A percentile compares a stretch with the other conserved stretches of the same genome.
These are phyloP conservation scores for Trachurus trachurus DNA, from an alignment of 2,797 vertebrate species.

Conservation along the genomic window DNA sequence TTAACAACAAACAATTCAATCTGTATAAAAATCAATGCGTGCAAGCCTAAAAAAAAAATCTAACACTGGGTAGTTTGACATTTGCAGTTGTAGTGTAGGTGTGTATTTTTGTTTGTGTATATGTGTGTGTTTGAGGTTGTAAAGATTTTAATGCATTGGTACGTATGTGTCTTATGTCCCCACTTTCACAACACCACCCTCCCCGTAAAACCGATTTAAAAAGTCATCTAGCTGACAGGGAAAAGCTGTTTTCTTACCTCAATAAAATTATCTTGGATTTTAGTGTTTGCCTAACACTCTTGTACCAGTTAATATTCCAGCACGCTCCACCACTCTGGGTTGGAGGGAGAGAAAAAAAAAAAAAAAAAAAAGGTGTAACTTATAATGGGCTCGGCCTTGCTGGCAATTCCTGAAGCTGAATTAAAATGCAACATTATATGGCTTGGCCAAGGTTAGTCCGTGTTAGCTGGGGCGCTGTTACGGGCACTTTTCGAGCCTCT, in stretches of 20 bases:
- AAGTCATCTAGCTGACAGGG: slow-evolving; percentile 76
- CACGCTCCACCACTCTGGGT: slow-evolving; percentile 57
- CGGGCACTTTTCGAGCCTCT: slow-evolving; percentile 90
- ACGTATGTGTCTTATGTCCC: slow-evolving; percentile 58
- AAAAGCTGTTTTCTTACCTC: slow-evolving; percentile 75
- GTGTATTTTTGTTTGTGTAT: not conserved
- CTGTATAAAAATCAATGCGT: slow-evolving; percentile 3
- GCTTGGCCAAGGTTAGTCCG: slow-evolving; percentile 76
- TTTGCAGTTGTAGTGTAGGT: not conserved
- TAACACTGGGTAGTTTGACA: slow-evolving; percentile 1
- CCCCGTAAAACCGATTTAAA: slow-evolving; percentile 71
- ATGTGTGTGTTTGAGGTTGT: slow-evolving; percentile 28
- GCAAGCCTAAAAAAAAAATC: slow-evolving; percentile 26
- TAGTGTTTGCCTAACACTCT: slow-evolving; percentile 84
- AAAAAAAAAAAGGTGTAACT: slow-evolving; percentile 73
- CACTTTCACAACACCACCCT: slow-evolving; percentile 50
- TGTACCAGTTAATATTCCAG: slow-evolving; percentile 74
- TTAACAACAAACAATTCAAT: slow-evolving; percentile 32
- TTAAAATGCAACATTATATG: slow-evolving; percentile 88
- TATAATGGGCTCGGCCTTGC: slow-evolving; percentile 77
- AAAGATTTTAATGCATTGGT: slow-evolving; percentile 44
- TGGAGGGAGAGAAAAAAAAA: slow-evolving; percentile 67
- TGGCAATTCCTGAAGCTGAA: slow-evolving; percentile 78
- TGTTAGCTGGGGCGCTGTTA: slow-evolving; percentile 79
- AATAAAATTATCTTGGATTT: slow-evolving; percentile 84